Conservation (phyloP, 2,888 invertebrate species). For the Marronus borbonicus region DNA sequence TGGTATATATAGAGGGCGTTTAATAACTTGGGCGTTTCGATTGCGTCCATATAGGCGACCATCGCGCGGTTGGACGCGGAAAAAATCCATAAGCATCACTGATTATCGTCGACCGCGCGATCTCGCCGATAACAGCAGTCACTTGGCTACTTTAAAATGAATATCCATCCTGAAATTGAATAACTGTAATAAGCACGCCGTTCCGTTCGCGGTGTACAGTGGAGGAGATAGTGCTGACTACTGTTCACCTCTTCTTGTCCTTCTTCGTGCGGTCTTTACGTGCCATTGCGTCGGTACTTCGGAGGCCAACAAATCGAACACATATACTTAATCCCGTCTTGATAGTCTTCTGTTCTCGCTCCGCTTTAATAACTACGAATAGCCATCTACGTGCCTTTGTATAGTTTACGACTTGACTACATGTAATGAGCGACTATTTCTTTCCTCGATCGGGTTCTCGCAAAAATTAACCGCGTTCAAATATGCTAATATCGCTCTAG, state of each 20-base stretch:
- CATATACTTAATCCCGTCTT: conserved; percentile 28
- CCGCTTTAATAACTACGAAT: conserved; percentile 31
- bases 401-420: conserved; percentile 34
- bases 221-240: conserved; percentile 25
- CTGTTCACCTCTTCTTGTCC: conserved; percentile 30
- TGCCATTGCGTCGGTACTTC: conserved; percentile 19
- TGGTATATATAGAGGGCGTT: conserved; percentile 37
- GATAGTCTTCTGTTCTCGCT: conserved; percentile 32
- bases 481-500: conserved; percentile 32
- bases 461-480: conserved; percentile 27
- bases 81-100: conserved; percentile 40
- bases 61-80: conserved; percentile 30
- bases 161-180: conserved; percentile 46
- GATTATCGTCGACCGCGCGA: conserved; percentile 44
- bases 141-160: conserved; percentile 49
- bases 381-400: conserved; percentile 18
- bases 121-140: conserved; percentile 46
- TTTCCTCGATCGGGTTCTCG: conserved; percentile 17
- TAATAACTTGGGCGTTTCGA: conserved; percentile 44
- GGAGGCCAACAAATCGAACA: conserved; percentile 22
- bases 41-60: conserved; percentile 19
- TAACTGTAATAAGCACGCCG: conserved; percentile 47
- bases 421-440: conserved; percentile 34
- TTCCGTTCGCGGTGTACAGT: conserved; percentile 13
- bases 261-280: conserved; percentile 25